Conservation (phyloP, 2,888 invertebrate species). For the Ectropis crepuscularia region DNA sequence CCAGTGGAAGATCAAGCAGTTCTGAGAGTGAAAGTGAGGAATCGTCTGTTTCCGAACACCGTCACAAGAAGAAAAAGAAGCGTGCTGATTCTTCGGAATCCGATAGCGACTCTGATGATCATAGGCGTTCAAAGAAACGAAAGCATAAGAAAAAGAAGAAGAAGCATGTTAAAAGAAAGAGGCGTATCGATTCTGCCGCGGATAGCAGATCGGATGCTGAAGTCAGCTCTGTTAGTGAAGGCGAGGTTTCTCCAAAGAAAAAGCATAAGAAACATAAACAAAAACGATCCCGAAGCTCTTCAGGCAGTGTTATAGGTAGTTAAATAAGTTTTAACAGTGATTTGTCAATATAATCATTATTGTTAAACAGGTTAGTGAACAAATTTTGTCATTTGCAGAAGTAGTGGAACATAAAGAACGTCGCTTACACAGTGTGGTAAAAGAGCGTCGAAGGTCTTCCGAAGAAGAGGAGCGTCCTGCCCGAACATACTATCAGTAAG, state of each 20-base stretch:
- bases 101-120: conserved; percentile 73
- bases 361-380: not conserved
- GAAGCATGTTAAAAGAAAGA: conserved; percentile 78
- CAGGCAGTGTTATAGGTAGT: conserved; percentile 64
- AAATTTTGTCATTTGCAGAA: conserved; percentile 42
- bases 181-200: conserved; percentile 64
- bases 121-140: conserved; percentile 74
- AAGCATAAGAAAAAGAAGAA: conserved; percentile 83
- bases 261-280: conserved; percentile 78
- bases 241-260: conserved; percentile 73
- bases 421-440: conserved; percentile 75
- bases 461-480: conserved; percentile 67
- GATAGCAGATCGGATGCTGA: conserved; percentile 59
- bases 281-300: conserved; percentile 65
- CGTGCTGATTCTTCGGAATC: conserved; percentile 74
- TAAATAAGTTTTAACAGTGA: conserved; percentile 1
- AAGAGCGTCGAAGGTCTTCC: conserved; percentile 68
- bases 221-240: conserved; percentile 69
- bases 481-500: conserved; percentile 79
- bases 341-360: conserved; percentile 7
- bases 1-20: conserved; percentile 68
- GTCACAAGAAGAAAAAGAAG: conserved; percentile 78
- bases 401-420: conserved; percentile 55
- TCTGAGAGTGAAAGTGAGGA: conserved; percentile 76
- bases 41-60: conserved; percentile 69